Conservation (phyloP, 2,888 invertebrate species). For the Drosophila austrosaltans region DNA sequence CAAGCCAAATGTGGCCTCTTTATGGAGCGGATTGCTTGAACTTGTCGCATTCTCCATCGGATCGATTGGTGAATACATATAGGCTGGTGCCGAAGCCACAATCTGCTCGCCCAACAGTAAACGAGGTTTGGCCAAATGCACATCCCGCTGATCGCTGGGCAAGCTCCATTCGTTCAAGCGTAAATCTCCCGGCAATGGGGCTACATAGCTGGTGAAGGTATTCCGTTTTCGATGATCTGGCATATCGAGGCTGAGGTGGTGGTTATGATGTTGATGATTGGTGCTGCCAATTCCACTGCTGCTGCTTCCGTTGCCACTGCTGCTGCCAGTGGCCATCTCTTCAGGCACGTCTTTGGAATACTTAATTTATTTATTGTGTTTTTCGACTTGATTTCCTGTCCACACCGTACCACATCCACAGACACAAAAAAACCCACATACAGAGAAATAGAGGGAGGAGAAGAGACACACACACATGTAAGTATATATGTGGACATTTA, state of each 20-base stretch:
- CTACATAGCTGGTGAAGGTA: conserved; percentile 81
- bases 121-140: conserved; percentile 75
- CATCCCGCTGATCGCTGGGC: conserved; percentile 77
- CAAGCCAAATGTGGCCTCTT: conserved; percentile 92
- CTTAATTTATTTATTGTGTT: conserved; percentile 57
- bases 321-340: conserved; percentile 40
- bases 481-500: conserved; percentile 18
- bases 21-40: conserved; percentile 59
- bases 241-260: conserved; percentile 50
- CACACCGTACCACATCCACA: conserved; percentile 10
- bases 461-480: neutral
- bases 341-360: conserved; percentile 61
- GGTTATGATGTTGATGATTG: conserved; percentile 22
- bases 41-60: conserved; percentile 85
- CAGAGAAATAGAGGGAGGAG: conserved; percentile 3
- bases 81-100: conserved; percentile 92
- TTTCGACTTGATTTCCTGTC: conserved; percentile 55
- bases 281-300: conserved; percentile 31
- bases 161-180: conserved; percentile 78
- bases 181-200: conserved; percentile 73
- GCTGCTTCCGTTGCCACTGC: conserved; percentile 56
- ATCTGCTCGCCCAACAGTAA: conserved; percentile 86
- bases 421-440: conserved; percentile 5
- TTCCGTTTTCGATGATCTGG: conserved; percentile 76
- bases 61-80: conserved; percentile 89